Base-by-base conservation (phyloP, 2,888 invertebrate genomes). In the Tricholauxania praeusta region DNA sequence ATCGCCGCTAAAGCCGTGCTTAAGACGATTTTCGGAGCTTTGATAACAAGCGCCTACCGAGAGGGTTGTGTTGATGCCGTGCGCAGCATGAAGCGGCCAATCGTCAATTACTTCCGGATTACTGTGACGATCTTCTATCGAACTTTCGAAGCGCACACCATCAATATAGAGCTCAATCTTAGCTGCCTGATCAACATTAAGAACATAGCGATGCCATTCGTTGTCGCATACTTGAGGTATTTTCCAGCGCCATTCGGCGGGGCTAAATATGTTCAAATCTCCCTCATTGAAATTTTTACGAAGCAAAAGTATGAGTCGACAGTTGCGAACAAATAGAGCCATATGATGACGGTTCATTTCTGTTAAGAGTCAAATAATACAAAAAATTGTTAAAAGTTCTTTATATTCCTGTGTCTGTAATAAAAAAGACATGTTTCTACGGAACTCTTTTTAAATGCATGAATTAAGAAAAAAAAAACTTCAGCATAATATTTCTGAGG, bases 191-290 rank as follows among this genome's bases (percentile, higher is more conserved):
- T 96, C 93, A 84, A 98, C 94, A 85, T 95, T 96, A 59, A 99
- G 90, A 0, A 97, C 96, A 89, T 97, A 99, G 88, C 98, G 98
- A 90, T 99, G 99, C 99, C 99, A 99, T 83, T 96, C 94, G 87
- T 97, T 95, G 88, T 99, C 99, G 89, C 99, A 99, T 67, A 96
- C 95, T 89, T 97, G 95, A 0, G 96, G 93, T 72, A 98, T 90
- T 87, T 96, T 96, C 98, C 98, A 99, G 79, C 99, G 91, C 98
- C 98, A 99, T 88, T 99, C 99, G 1, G 99, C 99, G 0, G 99
- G 99, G 70, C 97, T 91, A 91, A 97, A 97, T 83, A 96, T 96
- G 88, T 96, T 97, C 73, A 96, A 90, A 86, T 96, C 96, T 1
- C 96, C 96, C 83, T 96, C 95, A 32, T 95, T 94, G 87, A 95